Percentiles rank a stretch among this genome's conserved stretches.
These are phyloP conservation scores for Exephanes ischioxanthus DNA, from an alignment of 2,888 invertebrate species.

Conservation along the genomic window DNA sequence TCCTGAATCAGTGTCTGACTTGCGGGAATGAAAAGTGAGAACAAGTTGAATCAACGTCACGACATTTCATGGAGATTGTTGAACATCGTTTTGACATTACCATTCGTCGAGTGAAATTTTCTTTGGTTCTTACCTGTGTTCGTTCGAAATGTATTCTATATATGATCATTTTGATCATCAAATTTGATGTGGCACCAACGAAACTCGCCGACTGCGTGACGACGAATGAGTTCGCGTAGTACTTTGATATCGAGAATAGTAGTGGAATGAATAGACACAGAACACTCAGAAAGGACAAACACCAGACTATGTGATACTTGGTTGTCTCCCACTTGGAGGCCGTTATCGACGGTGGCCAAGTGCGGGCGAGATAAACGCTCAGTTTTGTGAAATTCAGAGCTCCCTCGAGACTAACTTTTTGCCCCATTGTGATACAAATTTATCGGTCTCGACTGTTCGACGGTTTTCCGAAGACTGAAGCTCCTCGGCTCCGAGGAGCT, in stretches of 20 bases:
- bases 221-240: slow-evolving; percentile 61
- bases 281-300: slow-evolving; percentile 65
- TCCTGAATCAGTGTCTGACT: slow-evolving; percentile 18
- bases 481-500: neutral
- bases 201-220: slow-evolving; percentile 74
- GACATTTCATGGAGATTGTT: neutral
- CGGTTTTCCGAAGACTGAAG: slow-evolving; percentile 18
- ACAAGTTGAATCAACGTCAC: neutral
- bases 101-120: neutral
- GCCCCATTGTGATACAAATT: neutral
- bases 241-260: slow-evolving; percentile 68
- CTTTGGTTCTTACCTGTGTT: neutral
- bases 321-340: slow-evolving; percentile 58
- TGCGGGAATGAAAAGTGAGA: neutral
- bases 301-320: slow-evolving; percentile 71
- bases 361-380: slow-evolving; percentile 46
- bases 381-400: slow-evolving; percentile 60
- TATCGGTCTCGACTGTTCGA: neutral
- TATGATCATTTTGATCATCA: slow-evolving; percentile 72
- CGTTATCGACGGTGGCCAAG: slow-evolving; percentile 65
- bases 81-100: neutral
- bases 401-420: slow-evolving; percentile 10
- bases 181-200: slow-evolving; percentile 68
- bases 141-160: slow-evolving; percentile 58
- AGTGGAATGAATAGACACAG: slow-evolving; percentile 69